A percentile compares a stretch with the other conserved stretches of the same genome.
These are phyloP conservation scores for Taurulus bubalis DNA, from an alignment of 2,113 vertebrate species.

Conservation along the genomic window DNA sequence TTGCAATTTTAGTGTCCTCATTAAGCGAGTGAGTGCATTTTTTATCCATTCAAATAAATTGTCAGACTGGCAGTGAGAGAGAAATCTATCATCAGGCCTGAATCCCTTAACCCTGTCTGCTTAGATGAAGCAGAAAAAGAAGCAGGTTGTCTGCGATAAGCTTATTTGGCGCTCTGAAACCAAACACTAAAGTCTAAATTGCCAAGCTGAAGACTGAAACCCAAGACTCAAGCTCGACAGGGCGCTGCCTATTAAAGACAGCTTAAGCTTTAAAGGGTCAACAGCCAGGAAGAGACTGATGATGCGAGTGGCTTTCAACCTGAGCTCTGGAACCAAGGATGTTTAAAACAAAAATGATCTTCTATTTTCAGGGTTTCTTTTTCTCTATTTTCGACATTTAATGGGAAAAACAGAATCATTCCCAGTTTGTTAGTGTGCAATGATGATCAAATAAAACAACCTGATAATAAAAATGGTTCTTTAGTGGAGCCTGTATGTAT, in stretches of 20 bases:
- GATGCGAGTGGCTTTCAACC: neutral
- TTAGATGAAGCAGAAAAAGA: constrained; percentile 54
- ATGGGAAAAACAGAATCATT: neutral
- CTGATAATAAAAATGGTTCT: neutral
- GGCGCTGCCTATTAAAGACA: neutral
- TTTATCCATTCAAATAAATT: constrained; percentile 36
- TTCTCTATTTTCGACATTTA: neutral
- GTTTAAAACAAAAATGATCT: neutral
- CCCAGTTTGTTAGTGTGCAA: neutral
- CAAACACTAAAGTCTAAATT: constrained; percentile 37
- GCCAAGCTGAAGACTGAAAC: constrained; percentile 43
- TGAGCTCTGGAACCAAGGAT: neutral
- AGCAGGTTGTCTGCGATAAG: constrained; percentile 45
- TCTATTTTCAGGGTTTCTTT: neutral
- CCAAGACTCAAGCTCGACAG: constrained; percentile 17
- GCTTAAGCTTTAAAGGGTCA: neutral
- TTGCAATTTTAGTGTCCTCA: constrained; percentile 18
- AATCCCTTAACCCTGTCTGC: constrained; percentile 38
- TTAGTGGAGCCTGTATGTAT: neutral
- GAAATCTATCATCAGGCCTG: constrained; percentile 41
- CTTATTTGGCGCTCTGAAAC: constrained; percentile 48
- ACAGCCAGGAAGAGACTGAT: neutral
- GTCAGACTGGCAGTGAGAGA: constrained; percentile 1
- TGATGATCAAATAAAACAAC: neutral
- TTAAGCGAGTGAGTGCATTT: constrained; percentile 12